Base-by-base conservation (phyloP, 2,888 invertebrate species). In the Sinelater perroti region DNA sequence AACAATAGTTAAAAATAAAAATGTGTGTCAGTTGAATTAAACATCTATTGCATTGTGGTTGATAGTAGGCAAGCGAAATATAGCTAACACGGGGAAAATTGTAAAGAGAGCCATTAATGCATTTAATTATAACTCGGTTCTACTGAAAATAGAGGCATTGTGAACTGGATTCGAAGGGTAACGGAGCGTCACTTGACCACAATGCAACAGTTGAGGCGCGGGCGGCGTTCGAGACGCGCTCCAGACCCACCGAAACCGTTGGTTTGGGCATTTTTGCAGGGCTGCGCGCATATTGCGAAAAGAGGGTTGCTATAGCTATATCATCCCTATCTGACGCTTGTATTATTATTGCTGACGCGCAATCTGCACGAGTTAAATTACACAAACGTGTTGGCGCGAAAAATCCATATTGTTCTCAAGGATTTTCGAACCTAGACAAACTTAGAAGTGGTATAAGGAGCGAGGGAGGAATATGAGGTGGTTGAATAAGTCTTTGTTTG, bases 321-420 rank as follows among this genome's bases (percentile, higher is more conserved):
- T 72, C 72, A 72, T 71, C 69, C 62, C 68, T 70, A 69, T 71
- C 71, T 70, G 70, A 70, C 71, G 70, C 65, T 67, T 68, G 68
- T 70, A 69, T 70, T 71, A 70, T 71, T 72, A 71, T 72, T 70
- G 70, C 70, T 69, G 69, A 67, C 70, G 70, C 70, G 68, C 69
- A 72, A 72, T 72, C 72, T 72, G 71, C 67, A 69, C 65, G 65
- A 68, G 66, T 67, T 69, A 72, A 68, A 69, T 70, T 71, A 70
- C 67, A 69, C 67, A 70, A 67, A 70, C 67, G 71, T 70, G 69
- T 68, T 69, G 69, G 67, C 66, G 68, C 65, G 68, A 67, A 67
- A 68, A 67, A 35, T 65, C 60, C 40, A 53, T 62, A 66, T 64
- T 66, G 65, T 67, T 63, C 56, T 56, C 49, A 20, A 46, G 58